These are phyloP conservation scores for Himalopsyche japonica DNA, from an alignment of 2,888 invertebrate genomes.

Conservation along the genomic window DNA sequence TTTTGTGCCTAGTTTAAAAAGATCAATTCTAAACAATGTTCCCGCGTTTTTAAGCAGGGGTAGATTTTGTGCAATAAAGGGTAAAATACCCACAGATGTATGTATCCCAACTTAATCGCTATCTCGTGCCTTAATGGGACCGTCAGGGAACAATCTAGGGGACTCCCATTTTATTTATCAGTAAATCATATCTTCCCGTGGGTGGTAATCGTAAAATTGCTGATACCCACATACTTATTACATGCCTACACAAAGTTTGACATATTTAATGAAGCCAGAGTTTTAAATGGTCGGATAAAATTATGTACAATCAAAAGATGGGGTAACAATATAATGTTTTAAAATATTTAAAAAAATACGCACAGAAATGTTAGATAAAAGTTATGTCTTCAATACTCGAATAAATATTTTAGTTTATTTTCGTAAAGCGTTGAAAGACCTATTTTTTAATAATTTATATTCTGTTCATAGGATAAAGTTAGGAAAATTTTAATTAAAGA, in stretches of 20 bases:
- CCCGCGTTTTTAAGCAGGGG: constrained; percentile 7
- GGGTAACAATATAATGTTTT: too few relatives aligned
- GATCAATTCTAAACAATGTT: not conserved
- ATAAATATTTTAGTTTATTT: too few relatives aligned
- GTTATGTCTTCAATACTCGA: too few relatives aligned
- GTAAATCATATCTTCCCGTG: constrained; percentile 28
- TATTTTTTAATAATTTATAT: too few relatives aligned
- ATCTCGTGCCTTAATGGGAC: constrained; percentile 8
- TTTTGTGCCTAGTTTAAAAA: too few relatives aligned
- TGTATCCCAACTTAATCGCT: constrained; percentile 13
- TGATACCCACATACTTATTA: not conserved
- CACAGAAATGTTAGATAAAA: too few relatives aligned
- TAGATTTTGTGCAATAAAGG: constrained; percentile 19
- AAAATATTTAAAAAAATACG: too few relatives aligned
- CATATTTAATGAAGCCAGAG: not conserved
- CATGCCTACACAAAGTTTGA: not conserved
- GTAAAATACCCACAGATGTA: constrained; percentile 11
- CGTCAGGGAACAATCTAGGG: not conserved
- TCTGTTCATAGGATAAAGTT: too few relatives aligned
- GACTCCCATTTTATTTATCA: constrained; percentile 23
- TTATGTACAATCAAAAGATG: too few relatives aligned
- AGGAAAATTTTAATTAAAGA: too few relatives aligned
- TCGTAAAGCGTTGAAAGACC: too few relatives aligned
- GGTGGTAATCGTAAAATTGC: constrained; percentile 15
- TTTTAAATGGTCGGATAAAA: not conserved